Conservation (phyloP, 1,140 invertebrate genomes). For the Callitettix versicolor region DNA sequence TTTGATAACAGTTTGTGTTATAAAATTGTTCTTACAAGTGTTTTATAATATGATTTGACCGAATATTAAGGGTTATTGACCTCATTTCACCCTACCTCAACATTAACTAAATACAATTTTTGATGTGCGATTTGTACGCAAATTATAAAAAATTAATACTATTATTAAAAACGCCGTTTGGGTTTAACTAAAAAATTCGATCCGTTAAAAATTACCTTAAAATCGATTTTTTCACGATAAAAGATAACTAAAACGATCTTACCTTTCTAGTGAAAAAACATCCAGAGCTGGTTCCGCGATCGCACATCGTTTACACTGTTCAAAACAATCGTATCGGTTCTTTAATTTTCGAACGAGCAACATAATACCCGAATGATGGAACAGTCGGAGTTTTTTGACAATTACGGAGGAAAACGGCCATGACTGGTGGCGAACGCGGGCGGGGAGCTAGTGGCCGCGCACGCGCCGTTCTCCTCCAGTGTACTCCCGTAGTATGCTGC, state of each 20-base stretch:
- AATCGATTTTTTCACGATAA: too few relatives aligned
- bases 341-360: too few relatives aligned
- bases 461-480: neutral
- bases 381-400: conserved; percentile 7
- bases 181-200: too few relatives aligned
- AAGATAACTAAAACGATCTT: neutral
- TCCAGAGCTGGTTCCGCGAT: conserved; percentile 24
- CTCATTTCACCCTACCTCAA: neutral
- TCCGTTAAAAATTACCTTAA: too few relatives aligned
- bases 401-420: conserved; percentile 10
- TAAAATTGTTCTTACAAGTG: too few relatives aligned
- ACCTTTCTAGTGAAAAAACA: conserved; percentile 29
- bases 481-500: conserved; percentile 3
- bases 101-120: neutral
- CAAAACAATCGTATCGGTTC: neutral
- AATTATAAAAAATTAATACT: too few relatives aligned
- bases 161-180: too few relatives aligned
- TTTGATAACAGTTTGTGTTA: too few relatives aligned
- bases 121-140: neutral
- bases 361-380: neutral
- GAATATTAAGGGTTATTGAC: too few relatives aligned
- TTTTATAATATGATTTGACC: too few relatives aligned
- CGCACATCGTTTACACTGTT: conserved; percentile 20
- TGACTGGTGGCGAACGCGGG: conserved; percentile 9
- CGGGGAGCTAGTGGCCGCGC: conserved; percentile 1